A percentile compares a stretch with the other conserved stretches of the same genome.
Conservation (phyloP, 1,140 invertebrate species). For the Lutraria rhynchaena region DNA sequence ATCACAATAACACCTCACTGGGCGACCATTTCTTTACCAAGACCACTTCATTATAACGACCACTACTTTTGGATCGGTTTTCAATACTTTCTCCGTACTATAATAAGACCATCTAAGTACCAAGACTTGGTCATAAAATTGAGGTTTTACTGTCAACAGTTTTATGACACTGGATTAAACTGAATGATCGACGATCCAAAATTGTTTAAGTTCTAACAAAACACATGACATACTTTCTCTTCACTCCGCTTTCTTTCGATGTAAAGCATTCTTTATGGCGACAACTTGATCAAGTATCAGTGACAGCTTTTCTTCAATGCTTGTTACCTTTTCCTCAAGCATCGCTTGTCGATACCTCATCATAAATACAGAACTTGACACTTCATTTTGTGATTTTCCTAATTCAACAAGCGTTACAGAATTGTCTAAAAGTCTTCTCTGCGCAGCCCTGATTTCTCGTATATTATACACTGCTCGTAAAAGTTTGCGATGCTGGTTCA, state of each 20-base stretch:
- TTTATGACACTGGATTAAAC: no score
- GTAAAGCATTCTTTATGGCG: slow-evolving; percentile 30
- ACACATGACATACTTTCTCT: no score
- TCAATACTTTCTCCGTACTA: no score
- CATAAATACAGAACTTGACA: slow-evolving; percentile 55
- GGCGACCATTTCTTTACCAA: no score
- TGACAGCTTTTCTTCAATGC: slow-evolving; percentile 61
- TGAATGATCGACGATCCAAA: no score
- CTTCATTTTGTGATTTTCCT: slow-evolving; percentile 71
- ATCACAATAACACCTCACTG: no score
- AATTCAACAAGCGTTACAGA: slow-evolving; percentile 78
- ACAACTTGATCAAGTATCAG: slow-evolving; percentile 62
- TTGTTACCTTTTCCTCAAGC: slow-evolving; percentile 72
- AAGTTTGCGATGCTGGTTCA: slow-evolving; percentile 73
- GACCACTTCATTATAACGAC: no score
- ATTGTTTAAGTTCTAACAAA: no score
- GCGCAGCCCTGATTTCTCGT: slow-evolving; percentile 77
- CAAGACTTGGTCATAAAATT: no score
- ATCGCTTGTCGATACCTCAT: slow-evolving; percentile 66
- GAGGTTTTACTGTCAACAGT: no score
- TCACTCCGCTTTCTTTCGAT: background rate
- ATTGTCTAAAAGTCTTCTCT: slow-evolving; percentile 75
- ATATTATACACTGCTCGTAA: slow-evolving; percentile 78
- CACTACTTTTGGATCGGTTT: no score
- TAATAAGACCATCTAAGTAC: no score